These are phyloP conservation scores for Papilio xuthus DNA, from an alignment of 1,140 invertebrate species.

Conservation along the genomic window DNA sequence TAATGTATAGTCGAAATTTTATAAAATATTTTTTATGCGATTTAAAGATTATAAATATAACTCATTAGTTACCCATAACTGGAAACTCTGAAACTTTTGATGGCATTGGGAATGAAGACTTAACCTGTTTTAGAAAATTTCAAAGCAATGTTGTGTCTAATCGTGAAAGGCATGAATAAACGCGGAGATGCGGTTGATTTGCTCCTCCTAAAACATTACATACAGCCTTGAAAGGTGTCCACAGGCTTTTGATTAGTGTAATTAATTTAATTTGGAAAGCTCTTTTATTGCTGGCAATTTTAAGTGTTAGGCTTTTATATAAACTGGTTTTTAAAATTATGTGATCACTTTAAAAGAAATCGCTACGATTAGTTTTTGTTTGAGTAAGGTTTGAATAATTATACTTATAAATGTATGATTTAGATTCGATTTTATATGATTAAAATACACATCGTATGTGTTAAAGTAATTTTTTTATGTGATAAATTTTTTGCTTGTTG, in stretches of 20 bases:
- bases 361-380: no score
- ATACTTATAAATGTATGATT: neutral
- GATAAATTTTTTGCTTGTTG: neutral
- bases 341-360: neutral
- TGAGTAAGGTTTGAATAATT: no score
- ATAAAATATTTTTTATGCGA: no score
- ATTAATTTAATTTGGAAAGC: conserved; percentile 9
- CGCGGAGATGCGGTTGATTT: conserved; percentile 64
- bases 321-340: neutral
- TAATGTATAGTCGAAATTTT: no score
- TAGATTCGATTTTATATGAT: no score
- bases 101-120: neutral
- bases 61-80: no score
- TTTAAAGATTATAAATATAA: no score
- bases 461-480: neutral
- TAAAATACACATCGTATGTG: neutral
- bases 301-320: neutral
- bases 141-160: conserved; percentile 57
- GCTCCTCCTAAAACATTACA: conserved; percentile 49
- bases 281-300: neutral
- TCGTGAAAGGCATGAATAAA: conserved; percentile 75
- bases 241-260: conserved; percentile 8
- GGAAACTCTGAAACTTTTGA: neutral
- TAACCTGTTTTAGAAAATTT: conserved; percentile 1
- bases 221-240: conserved; percentile 38